Base-by-base conservation (phyloP, 2,888 invertebrate species). In the Oscheius myriophilus region DNA sequence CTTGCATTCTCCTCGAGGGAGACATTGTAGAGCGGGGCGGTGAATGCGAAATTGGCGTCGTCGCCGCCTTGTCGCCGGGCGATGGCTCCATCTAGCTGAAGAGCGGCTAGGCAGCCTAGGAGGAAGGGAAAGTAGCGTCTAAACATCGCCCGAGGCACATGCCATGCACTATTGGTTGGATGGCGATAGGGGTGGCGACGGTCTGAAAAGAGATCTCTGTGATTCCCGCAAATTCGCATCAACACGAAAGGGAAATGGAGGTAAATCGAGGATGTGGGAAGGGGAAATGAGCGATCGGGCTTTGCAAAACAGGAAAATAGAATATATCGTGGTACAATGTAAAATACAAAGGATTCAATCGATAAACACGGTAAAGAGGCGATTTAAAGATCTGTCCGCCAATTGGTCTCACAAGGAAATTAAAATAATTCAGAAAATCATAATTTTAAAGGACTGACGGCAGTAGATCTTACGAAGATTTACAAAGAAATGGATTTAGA, bases 1-100 rank as follows among this genome's bases (percentile, higher is more conserved):
- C 33, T 90, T 82, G 93, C 93, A 89, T 96, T 95, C 89, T 97
- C 97, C 69, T 93, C 92, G 85, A 96, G 92, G 87, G 92, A 92
- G 84, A 93, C 92, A 90, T 95, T 94, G 90, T 95, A 96, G 26
- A 90, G 87, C 46, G 90, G 87, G 82, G 90, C 90, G 18, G 92
- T 91, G 89, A 96, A 95, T 78, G 89, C 90, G 87, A 93, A 91
- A 42, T 45, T 43, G 45, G n/a, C 45, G n/a, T 67, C 67, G n/a
- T 67, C 46, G 9, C 63, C 25, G 1, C 21, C 23, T 52, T 54
- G 33, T 2, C 63, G 52, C 14, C 63, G 51, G 14, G 63, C 53
- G 39, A 54, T 25, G 12, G 51, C 62, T 26, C 62, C 49, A 52
- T 62, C 23, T 18, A 62, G 25, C 18, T 21, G 41, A 39, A 63